Percentiles rank a stretch among this genome's conserved stretches.
Conservation (phyloP, 2,888 invertebrate genomes). For the Drosophila setosimentum region DNA sequence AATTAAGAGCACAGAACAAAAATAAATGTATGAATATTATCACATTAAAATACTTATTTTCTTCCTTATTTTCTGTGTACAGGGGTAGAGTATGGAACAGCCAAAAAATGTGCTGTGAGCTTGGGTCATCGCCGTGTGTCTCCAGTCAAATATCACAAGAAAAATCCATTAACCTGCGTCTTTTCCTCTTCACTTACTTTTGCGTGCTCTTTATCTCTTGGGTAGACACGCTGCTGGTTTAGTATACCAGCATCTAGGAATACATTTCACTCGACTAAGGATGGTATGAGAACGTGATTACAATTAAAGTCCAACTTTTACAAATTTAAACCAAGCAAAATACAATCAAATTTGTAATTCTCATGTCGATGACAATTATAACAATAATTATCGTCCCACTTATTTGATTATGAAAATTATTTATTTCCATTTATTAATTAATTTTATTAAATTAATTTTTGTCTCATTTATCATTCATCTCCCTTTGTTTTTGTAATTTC, state of each 20-base stretch:
- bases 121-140: conserved; percentile 57
- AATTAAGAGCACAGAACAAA: not conserved
- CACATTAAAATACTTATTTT: too few relatives aligned
- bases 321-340: conserved; percentile 5
- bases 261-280: conserved; percentile 1
- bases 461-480: not conserved
- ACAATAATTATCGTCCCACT: not conserved
- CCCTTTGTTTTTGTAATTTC: not conserved
- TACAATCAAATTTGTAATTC: not conserved
- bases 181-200: conserved; percentile 57
- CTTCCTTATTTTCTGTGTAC: not conserved
- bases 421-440: not conserved
- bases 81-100: not conserved
- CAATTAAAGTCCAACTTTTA: conserved; percentile 12
- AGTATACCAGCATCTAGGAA: conserved; percentile 17
- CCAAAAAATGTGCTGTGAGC: conserved; percentile 23
- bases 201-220: conserved; percentile 39
- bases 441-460: not conserved
- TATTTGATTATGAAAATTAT: not conserved
- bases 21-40: not conserved
- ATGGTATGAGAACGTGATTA: not conserved
- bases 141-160: conserved; percentile 76
- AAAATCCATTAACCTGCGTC: conserved; percentile 78
- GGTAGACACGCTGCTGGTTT: conserved; percentile 25
- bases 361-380: not conserved